Base-by-base conservation (phyloP, 1,140 invertebrate species). In the Condylostylus longicornis region DNA sequence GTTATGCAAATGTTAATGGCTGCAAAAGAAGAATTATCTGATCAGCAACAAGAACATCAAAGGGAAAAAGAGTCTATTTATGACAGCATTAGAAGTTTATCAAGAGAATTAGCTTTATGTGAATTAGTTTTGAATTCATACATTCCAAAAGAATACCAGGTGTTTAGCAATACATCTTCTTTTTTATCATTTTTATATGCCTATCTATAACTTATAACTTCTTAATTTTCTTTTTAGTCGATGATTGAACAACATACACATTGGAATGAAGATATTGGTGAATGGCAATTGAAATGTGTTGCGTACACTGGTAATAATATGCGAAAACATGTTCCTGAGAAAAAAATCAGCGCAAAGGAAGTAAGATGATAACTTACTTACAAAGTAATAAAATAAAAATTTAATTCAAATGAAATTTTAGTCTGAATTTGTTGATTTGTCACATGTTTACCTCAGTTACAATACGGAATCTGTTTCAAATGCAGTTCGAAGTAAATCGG, bases 271-370 rank as follows among this genome's bases (percentile, higher is more conserved):
- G 91, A 97, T 49, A 90, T 94, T 32, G 93, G 91, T 13, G 94
- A 98, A 62, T 99, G 93, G 87, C 90, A 98, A 59, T 70, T 98
- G 9, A 86, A 85, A 57, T 96, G 91, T 65, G 89, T 98, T 2
- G 95, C 95, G 1, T 98, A 98, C 59, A 95, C 93, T 12, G 95
- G 95, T 0, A 98, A 98, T 63, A 98, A 98, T 58, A 98, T 98
- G 87, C 66, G 82, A 17, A 87, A 87, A 54, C 62, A 62, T 36
- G 54, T 61, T 22, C 42, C 50, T 6, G 58, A 57, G 13, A 42
- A 56, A 18, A 52, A 57, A 33, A 36, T 32, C 1, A 43, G 40
- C 13, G 44, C 45, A n/a, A 60, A 60, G 42, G 58, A 61, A 1
- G 19, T 34, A 19, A 19, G 5, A 10, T 9, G 12, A n/a, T 18